Conservation (phyloP, 2,797 vertebrate species). For the Enoplosus armatus region DNA sequence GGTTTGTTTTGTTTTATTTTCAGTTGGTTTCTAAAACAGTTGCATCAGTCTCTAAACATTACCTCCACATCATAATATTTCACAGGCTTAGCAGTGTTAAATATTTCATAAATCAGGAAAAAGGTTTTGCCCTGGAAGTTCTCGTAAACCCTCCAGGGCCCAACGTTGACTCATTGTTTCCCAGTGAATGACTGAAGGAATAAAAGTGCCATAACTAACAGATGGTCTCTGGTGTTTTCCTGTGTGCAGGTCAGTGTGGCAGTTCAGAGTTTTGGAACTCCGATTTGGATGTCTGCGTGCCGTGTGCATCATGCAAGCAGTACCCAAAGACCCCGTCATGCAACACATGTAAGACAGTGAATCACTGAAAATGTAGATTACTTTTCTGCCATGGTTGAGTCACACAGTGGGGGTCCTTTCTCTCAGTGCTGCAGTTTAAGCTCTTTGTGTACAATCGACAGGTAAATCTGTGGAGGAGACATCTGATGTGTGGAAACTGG, state of each 20-base stretch:
- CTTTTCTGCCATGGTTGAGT: not conserved
- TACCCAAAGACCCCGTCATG: slow-evolving; percentile 88
- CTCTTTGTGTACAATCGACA: slow-evolving; percentile 3
- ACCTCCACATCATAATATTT: not conserved
- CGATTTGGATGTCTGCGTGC: slow-evolving; percentile 79
- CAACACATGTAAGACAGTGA: slow-evolving; percentile 83
- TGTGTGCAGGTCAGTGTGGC: slow-evolving; percentile 75
- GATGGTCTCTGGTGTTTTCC: slow-evolving; percentile 26
- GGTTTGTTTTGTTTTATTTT: not conserved
- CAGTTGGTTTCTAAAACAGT: not conserved
- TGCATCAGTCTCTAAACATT: not conserved
- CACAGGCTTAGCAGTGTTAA: not conserved
- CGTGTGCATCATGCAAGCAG: slow-evolving; percentile 82
- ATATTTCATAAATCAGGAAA: not conserved
- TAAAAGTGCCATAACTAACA: slow-evolving; percentile 16
- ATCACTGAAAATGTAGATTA: not conserved
- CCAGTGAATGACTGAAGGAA: not conserved
- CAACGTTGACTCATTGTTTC: slow-evolving; percentile 6
- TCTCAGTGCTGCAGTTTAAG: not conserved
- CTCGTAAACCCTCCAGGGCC: not conserved
- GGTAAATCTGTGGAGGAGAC: slow-evolving; percentile 72
- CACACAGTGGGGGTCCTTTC: not conserved
- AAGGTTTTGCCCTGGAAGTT: not conserved
- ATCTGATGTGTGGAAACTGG: slow-evolving; percentile 83
- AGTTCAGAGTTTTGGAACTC: slow-evolving; percentile 83